phyloP scores from a whole-genome alignment of 2,797 vertebrate genomes.

The Enteromius thamalakanensis region DNA sequence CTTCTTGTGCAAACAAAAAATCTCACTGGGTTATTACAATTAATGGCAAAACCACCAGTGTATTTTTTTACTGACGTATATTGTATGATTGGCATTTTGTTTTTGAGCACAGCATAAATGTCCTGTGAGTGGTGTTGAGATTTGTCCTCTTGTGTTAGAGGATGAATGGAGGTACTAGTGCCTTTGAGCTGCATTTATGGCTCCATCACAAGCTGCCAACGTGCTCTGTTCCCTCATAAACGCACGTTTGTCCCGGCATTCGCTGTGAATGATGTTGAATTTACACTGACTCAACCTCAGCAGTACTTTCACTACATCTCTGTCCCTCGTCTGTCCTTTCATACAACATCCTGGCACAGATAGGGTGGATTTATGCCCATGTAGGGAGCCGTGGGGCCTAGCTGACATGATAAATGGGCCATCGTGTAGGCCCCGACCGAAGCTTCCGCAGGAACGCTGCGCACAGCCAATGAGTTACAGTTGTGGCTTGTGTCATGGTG shows the following conservation, averaged over 20 bases:
- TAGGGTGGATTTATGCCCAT: constrained; percentile 46
- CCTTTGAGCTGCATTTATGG: constrained; percentile 32
- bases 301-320: constrained; percentile 31
- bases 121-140: not conserved
- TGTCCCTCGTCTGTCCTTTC: constrained; percentile 40
- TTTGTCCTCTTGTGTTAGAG: constrained; percentile 18
- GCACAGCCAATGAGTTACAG: constrained; percentile 38
- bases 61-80: not conserved
- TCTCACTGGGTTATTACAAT: too few relatives aligned
- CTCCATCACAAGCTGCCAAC: constrained; percentile 44
- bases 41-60: not conserved
- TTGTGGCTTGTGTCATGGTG: constrained; percentile 19
- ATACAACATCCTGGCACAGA: constrained; percentile 19
- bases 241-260: constrained; percentile 14
- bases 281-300: constrained; percentile 27
- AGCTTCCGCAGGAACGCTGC: constrained; percentile 20
- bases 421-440: constrained; percentile 18
- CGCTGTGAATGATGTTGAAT: constrained; percentile 33
- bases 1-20: too few relatives aligned
- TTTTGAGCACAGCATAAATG: not conserved
- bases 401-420: constrained; percentile 36
- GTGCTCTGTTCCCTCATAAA: constrained; percentile 33
- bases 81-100: not conserved
- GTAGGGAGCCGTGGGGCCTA: constrained; percentile 21
- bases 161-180: constrained; percentile 37